Evolutionary conservation across 2,888 invertebrate species (phyloP), one percentile per base, ranked within the genome.

Genomic region (Drosophila colorata): DNA sequence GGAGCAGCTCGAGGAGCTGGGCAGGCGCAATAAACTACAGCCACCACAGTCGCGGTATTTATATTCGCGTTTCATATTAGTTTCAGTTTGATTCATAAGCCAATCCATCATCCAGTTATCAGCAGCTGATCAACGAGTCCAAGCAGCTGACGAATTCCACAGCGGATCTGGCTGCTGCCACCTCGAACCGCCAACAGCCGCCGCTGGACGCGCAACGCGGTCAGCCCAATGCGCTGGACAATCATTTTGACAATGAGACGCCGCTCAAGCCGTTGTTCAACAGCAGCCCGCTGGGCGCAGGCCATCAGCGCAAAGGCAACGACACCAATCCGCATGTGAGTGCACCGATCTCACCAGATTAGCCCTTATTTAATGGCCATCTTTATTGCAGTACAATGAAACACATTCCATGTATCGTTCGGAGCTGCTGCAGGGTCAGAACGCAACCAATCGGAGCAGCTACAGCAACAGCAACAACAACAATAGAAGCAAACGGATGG

Each of bases 1-100:
- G 73, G 93, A 95, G 74, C 96, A 96, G 91, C 96, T 96, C 0
- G 96, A 96, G 75, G 93, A 94, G 4, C 94, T 95, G 78, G 95
- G 95, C 4, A 93, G 95, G 25, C 91, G 95, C 48, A 94, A 95
- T 91, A 94, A 95, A 51, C 38, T 20, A 8, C 74, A 55, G 33
- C 25, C 43, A 25, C 14, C 65, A 6, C 46, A 20, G 4, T 57
- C 67, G 3, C 60, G 69, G 78, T 77, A 56, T 13, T 9, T 8
- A 2, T 38, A 7, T n/a, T 2, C 0, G 6, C 9, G 8, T 2
- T 1, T 2, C 6, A 5, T 13, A 0, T 13, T 16, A 6, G 9
- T 14, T 40, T 14, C 4, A 13, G 4, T 0, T 6, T 16, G 11
- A 37, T 5, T 25, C 13, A 4, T 4, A 11, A 20, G 5, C 5